A percentile compares a stretch with the other conserved stretches of the same genome.
These are phyloP conservation scores for Thalassoma bifasciatum DNA, from an alignment of 2,113 vertebrate genomes.

Conservation along the genomic window DNA sequence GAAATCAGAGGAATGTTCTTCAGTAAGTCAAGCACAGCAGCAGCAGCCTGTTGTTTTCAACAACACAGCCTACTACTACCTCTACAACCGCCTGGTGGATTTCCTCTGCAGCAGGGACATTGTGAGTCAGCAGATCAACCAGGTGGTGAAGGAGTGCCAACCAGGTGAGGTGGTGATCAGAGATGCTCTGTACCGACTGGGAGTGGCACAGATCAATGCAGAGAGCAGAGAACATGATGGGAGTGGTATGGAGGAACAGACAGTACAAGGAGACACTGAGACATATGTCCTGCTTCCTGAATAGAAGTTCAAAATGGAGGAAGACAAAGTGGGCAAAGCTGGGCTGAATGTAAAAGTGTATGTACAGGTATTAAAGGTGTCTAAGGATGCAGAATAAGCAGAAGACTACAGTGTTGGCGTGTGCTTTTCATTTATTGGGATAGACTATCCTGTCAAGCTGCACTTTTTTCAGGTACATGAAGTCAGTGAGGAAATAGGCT, in stretches of 20 bases:
- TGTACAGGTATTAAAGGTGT: neutral
- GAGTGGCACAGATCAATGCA: constrained; percentile 95
- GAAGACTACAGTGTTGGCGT: too few relatives aligned
- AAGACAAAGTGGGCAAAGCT: too few relatives aligned
- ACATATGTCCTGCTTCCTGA: constrained; percentile 62
- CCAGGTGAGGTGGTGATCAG: constrained; percentile 96
- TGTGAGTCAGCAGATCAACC: constrained; percentile 92
- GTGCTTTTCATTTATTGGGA: too few relatives aligned
- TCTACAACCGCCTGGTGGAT: constrained; percentile 96
- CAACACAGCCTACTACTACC: constrained; percentile 95
- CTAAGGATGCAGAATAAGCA: neutral
- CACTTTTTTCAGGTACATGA: too few relatives aligned
- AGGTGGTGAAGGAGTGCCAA: constrained; percentile 93
- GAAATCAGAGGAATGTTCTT: neutral
- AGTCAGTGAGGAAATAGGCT: neutral
- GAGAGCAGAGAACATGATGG: constrained; percentile 83
- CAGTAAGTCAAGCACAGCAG: constrained; percentile 61
- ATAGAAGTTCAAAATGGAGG: constrained; percentile 3
- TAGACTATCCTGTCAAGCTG: neutral
- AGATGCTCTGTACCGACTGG: constrained; percentile 92
- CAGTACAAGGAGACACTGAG: constrained; percentile 60
- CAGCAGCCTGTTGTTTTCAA: constrained; percentile 86
- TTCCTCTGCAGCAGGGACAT: constrained; percentile 95
- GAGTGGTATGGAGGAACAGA: constrained; percentile 72
- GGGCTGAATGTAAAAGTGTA: constrained; percentile 1